Base-by-base conservation (phyloP, 2,113 vertebrate genomes). In the Carassius carassius region DNA sequence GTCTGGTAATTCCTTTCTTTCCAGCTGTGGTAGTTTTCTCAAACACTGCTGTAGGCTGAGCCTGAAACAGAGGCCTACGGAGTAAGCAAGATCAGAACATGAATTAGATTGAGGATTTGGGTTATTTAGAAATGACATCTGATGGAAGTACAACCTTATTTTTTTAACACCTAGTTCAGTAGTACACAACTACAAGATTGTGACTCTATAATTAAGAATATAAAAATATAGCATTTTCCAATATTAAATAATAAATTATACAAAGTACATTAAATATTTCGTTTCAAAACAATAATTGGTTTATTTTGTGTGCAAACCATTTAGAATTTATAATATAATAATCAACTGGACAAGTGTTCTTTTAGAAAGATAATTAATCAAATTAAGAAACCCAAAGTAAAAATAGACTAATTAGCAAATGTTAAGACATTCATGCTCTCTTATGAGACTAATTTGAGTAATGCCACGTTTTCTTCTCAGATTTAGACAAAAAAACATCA, bases 401-500 rank as follows among this genome's bases (percentile, higher is more conserved):
- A 85, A 85, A 78, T 69, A 85, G 63, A 69, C 85, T 85, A 63
- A 88, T 88, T 87, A 86, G 79, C 47, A 56, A 86, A 80, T 32
- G 60, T 73, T 54, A 82, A 85, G 87, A 80, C 81, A 72, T 87
- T 88, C 82, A 80, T 86, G 85, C 74, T 80, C 78, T 63, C 60
- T 29, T 87, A 87, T 77, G 77, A 73, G 86, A 74, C 72, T 86
- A 87, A 89, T 89, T 89, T 87, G 85, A 89, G 87, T 89, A 87
- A 85, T 85, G 54, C 77, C 78, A 84, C 83, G 62, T 65, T 81
- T 85, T 75, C 67, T 78, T 56, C 82, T 86, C 76, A 44, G 67
- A 88, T 32, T 74, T 56, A 76, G 73, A 80, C 85, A 80, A 83
- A 83, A 83, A 85, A 29, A 41, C 83, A 88, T 88, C 85, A 54